Evolutionary conservation across 2,797 vertebrate genomes (phyloP).

Genomic region (Crotalus adamanteus): DNA sequence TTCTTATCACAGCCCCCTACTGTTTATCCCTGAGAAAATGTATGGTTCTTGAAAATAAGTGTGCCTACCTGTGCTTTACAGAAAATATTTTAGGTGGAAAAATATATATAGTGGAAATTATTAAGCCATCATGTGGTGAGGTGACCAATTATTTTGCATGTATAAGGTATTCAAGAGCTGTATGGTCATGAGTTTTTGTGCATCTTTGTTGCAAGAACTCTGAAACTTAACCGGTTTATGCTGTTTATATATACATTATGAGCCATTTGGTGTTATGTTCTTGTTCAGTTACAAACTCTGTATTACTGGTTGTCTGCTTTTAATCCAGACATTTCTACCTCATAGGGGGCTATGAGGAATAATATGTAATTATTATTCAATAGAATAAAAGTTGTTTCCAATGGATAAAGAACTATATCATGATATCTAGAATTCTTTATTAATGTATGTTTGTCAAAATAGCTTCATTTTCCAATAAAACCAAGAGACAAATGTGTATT

Average conservation of each 20-base stretch:
- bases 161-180: background rate
- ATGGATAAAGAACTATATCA: background rate
- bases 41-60: background rate
- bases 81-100: constrained; percentile 14
- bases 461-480: constrained; percentile 4
- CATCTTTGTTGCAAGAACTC: background rate
- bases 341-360: background rate
- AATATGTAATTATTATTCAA: background rate
- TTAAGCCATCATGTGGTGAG: background rate
- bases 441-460: background rate
- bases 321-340: constrained; percentile 1
- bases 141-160: constrained; percentile 18
- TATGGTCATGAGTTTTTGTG: background rate
- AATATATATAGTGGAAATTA: background rate
- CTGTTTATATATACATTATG: background rate
- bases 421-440: background rate
- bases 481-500: background rate
- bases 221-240: background rate
- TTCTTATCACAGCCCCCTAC: background rate
- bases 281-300: background rate
- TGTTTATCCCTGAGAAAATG: background rate
- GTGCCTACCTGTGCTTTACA: background rate
- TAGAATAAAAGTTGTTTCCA: background rate
- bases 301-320: background rate
- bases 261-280: background rate